Percentiles rank a stretch among this genome's conserved stretches.
Evolutionary conservation across 2,113 vertebrate genomes (phyloP).

Genomic region (Scortum barcoo): DNA sequence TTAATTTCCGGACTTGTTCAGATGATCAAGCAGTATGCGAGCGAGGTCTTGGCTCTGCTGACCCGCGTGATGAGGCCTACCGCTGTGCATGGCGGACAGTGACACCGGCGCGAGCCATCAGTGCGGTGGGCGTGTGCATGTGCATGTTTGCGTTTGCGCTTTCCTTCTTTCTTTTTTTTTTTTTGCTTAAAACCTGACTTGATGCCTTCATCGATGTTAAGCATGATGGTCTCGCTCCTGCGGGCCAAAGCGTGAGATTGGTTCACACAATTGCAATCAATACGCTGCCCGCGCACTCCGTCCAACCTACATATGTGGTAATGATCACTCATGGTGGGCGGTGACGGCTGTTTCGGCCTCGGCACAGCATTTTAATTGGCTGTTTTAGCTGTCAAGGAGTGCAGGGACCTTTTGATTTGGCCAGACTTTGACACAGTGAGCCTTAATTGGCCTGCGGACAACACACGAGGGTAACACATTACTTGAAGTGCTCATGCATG

Average conservation of each 20-base stretch:
- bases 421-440: constrained; percentile 48
- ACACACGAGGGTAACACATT: constrained; percentile 62
- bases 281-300: neutral
- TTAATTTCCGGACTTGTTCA: constrained; percentile 68
- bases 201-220: constrained; percentile 26
- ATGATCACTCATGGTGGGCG: constrained; percentile 49
- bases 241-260: neutral
- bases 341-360: constrained; percentile 22
- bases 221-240: neutral
- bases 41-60: constrained; percentile 60
- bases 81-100: constrained; percentile 36
- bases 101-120: constrained; percentile 29
- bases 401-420: constrained; percentile 65
- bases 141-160: neutral
- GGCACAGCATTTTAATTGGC: constrained; percentile 61
- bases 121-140: neutral
- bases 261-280: constrained; percentile 39
- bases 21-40: constrained; percentile 55
- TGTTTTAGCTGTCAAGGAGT: constrained; percentile 41
- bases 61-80: constrained; percentile 64
- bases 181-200: neutral
- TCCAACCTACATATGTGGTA: constrained; percentile 30
- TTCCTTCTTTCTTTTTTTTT: too few relatives aligned
- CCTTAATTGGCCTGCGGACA: constrained; percentile 60
- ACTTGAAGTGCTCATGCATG: constrained; percentile 55